Evolutionary conservation across 1,140 invertebrate species (phyloP).

Genomic region (Teleopsis dalmanni): DNA sequence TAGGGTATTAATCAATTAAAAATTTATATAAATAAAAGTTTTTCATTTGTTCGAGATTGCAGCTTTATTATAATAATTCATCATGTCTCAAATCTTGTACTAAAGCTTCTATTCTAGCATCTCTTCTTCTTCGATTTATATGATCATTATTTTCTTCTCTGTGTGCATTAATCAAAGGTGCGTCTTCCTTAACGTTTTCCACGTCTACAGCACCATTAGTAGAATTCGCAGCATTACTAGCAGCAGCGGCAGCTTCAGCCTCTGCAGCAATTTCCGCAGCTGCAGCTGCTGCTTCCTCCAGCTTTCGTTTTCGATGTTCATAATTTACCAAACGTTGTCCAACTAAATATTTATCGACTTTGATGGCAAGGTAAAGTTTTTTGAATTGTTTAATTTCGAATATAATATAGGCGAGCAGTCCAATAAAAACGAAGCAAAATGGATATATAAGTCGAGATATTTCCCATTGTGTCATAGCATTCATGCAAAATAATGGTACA

Average conservation of each 20-base stretch:
- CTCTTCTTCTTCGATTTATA: too few species aligned
- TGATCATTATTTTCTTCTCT: too few species aligned
- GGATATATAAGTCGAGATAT: conserved; percentile 88
- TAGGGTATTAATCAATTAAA: too few species aligned
- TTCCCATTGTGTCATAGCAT: conserved; percentile 64
- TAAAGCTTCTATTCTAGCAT: too few species aligned
- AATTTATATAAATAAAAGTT: too few species aligned
- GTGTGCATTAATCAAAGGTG: too few species aligned
- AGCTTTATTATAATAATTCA: too few species aligned
- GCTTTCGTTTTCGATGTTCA: conserved; percentile 65
- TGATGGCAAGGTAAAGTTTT: conserved; percentile 95
- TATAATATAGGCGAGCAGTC: conserved; percentile 61
- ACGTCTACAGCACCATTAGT: too few species aligned
- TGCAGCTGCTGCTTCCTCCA: conserved; percentile 7
- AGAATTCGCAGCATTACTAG: conserved; percentile 9
- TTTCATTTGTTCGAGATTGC: too few species aligned
- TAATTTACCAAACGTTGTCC: conserved; percentile 93
- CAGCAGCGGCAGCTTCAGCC: conserved; percentile 6
- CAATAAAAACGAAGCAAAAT: conserved; percentile 65
- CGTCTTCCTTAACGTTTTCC: too few species aligned
- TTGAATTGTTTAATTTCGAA: conserved; percentile 82
- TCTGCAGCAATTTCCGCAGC: conserved; percentile 12
- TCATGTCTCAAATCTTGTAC: too few species aligned
- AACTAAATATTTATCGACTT: conserved; percentile 98
- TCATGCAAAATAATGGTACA: conserved; percentile 69